Evolutionary conservation across 1,140 invertebrate genomes (phyloP).

Genomic region (Antheraea pernyi): DNA sequence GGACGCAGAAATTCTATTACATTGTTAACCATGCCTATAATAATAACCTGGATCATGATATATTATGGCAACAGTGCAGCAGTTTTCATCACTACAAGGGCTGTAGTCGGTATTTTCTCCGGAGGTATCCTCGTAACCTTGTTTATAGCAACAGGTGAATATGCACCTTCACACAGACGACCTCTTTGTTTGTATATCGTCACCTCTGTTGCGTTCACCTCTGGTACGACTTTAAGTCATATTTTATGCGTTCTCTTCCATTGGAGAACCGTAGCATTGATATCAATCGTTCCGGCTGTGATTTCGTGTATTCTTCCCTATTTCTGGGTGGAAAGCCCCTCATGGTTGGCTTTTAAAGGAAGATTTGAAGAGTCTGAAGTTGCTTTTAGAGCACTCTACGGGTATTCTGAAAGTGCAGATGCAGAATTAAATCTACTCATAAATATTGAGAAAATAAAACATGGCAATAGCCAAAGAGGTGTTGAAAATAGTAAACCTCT

Average conservation of each 20-base stretch:
- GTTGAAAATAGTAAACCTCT: no score
- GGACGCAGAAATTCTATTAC: neutral
- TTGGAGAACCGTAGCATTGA: neutral
- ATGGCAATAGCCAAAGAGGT: no score
- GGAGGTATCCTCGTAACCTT: neutral
- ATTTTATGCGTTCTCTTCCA: neutral
- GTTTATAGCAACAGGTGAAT: neutral
- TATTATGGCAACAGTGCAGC: neutral
- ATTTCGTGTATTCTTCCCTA: neutral
- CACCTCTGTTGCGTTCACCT: neutral
- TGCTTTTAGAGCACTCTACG: neutral
- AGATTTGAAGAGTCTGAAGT: neutral
- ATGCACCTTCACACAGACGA: neutral
- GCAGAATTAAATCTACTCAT: no score
- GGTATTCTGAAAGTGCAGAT: neutral
- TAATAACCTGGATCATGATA: neutral
- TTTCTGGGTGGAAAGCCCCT: neutral
- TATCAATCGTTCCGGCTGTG: neutral
- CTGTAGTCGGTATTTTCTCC: neutral
- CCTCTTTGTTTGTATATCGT: neutral
- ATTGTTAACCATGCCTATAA: neutral
- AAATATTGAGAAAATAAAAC: no score
- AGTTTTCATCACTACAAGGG: neutral
- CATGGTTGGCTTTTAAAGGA: neutral
- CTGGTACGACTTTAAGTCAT: neutral